Base-by-base conservation (phyloP, 2,113 vertebrate species). In the Thymallus thymallus region DNA sequence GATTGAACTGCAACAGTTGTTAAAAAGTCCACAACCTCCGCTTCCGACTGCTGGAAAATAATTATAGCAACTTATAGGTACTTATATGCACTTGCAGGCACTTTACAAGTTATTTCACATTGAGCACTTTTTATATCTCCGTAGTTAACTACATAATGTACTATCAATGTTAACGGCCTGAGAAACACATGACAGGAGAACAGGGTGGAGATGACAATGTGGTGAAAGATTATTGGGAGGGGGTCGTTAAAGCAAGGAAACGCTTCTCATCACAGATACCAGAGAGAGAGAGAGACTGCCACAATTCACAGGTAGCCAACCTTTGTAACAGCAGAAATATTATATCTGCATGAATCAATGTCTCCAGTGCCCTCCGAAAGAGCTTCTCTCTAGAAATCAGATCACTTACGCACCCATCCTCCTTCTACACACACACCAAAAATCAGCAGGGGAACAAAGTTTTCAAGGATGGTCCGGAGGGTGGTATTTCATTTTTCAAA, bases 1-100 rank as follows among this genome's bases (percentile, higher is more conserved):
- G 88, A 84, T 87, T 90, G 87, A 89, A 87, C 69, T 78, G 75
- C 86, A 84, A 81, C 75, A 91, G 89, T 91, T 89, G 90, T 90
- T 90, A 88, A 91, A 90, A 90, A 88, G 81, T 89, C 85, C 82
- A 87, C 87, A 90, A 82, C 82, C 84, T 87, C 75, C 86, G 80
- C 46, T 68, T 62, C 85, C 77, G 84, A 86, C 68, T 2, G 63
- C 84, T 89, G 79, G 86, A 86, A 85, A 88, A 80, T 76, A 91
- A 89, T 90, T 88, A 90, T 89, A 84, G 48, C 48, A 14, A 51
- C 1, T 51, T 51, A 51, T 18, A 51, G 80, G 86, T 86, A 88
- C 85, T 80, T 82, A 89, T 29, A 85, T 81, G 84, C 86, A 87
- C 88, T 90, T 86, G 84, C 77, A 86, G 71, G 4, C 71, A 69